Evolutionary conservation across 1,140 invertebrate genomes (phyloP), one percentile per base, ranked within the genome.

Genomic region (Batillaria attramentaria): DNA sequence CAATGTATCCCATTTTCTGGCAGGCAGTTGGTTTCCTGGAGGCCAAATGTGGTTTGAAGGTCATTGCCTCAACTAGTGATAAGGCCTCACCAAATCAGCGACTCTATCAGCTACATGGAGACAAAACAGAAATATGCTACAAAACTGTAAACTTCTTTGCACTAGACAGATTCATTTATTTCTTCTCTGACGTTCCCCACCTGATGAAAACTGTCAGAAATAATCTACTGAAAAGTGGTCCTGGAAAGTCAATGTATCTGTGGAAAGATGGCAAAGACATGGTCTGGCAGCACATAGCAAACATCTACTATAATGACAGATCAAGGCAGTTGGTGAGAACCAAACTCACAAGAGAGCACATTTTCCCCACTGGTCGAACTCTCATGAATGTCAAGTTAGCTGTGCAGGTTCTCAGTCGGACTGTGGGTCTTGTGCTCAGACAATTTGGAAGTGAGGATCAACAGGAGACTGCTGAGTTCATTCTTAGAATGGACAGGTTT

Each of bases 181-280:
- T 77, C 60, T 43, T 77, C 6, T 77, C 74, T n/a, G 74, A 77
- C 33, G 50, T 41, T 28, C 74, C 74, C 20, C 74, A 77, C 33
- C 43, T 77, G 2, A n/a, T 66, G 16, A 77, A 77, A 37, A 77
- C 74, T n/a, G 46, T 66, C 1, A 42, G 74, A n/a, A 76, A 76
- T 35, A 65, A 76, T 35, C 42, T 76, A 20, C 31, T 20, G 24
- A 65, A 18, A 6, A 42, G 35, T 41, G 60, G 74, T 24, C 2
- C 2, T 42, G 18, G 28, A 33, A 76, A 42, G 28, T 8, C 20
- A n/a, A 35, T 41, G 37, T 41, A 1, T 33, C 37, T 75, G 24
- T 68, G 42, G 57, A 62, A 65, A 13, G 43, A 76, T 50, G 60
- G 57, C 5, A 39, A 76, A 31, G 6, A 76, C 2, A 8, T 76